Percentiles rank a stretch among this genome's conserved stretches.
These are phyloP conservation scores for Leucoptera coffeella DNA, from an alignment of 2,888 invertebrate species.

Conservation along the genomic window DNA sequence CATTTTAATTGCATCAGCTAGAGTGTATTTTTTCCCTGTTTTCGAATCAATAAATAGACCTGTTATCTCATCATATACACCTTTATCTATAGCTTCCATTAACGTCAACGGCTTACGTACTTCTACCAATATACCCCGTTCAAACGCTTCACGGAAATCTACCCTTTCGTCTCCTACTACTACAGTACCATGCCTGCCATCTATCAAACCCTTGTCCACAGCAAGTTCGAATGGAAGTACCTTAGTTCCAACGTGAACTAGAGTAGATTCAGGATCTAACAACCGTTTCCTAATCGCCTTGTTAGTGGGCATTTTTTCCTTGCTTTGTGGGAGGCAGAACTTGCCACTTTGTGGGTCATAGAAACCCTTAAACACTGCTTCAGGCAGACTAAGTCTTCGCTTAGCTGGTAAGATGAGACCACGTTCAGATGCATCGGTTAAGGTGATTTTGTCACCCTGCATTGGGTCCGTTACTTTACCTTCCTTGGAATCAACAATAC, in stretches of 20 bases:
- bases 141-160: conserved; percentile 80
- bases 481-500: conserved; percentile 70
- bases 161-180: conserved; percentile 57
- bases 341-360: conserved; percentile 81
- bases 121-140: conserved; percentile 75
- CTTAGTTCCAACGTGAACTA: conserved; percentile 76
- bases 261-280: conserved; percentile 78
- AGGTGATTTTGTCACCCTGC: conserved; percentile 65
- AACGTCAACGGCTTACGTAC: conserved; percentile 75
- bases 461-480: conserved; percentile 75
- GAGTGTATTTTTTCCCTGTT: conserved; percentile 68
- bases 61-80: conserved; percentile 70
- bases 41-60: conserved; percentile 80
- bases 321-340: conserved; percentile 73
- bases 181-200: conserved; percentile 68
- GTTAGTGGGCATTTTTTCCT: conserved; percentile 73
- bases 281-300: conserved; percentile 79
- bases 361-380: conserved; percentile 87
- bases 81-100: conserved; percentile 75
- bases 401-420: conserved; percentile 78
- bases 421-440: conserved; percentile 78
- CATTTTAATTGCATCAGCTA: conserved; percentile 75
- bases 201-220: conserved; percentile 68
- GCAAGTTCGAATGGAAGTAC: conserved; percentile 79
- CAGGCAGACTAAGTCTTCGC: conserved; percentile 75